Percentiles rank a stretch among this genome's conserved stretches.
phyloP scores from a whole-genome alignment of 2,888 invertebrate genomes.

The Calameuta filiformis region DNA sequence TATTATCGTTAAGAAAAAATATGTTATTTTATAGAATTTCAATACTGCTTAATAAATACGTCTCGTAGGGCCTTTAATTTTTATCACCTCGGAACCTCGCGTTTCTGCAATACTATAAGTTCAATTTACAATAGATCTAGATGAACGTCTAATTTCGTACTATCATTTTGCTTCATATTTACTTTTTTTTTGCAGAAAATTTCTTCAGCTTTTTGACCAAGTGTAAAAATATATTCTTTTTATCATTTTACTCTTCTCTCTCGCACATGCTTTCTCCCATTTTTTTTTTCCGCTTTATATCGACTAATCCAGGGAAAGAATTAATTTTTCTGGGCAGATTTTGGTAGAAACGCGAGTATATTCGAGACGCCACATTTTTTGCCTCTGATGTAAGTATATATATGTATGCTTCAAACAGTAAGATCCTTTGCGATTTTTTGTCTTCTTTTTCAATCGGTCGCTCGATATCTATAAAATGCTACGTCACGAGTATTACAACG shows the following conservation, averaged over 20 bases:
- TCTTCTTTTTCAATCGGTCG: not conserved
- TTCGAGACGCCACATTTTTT: conserved; percentile 9
- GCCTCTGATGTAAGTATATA: not conserved
- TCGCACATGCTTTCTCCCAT: conserved; percentile 22
- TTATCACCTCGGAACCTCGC: conserved; percentile 32
- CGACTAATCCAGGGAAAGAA: conserved; percentile 28
- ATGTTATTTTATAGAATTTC: not conserved
- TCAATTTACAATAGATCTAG: conserved; percentile 32
- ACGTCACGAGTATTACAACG: not conserved
- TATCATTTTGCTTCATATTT: conserved; percentile 29
- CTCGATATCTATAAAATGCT: not conserved
- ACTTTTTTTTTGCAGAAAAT: conserved; percentile 25
- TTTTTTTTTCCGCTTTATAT: conserved; percentile 25
- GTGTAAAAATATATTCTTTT: conserved; percentile 53
- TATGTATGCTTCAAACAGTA: not conserved
- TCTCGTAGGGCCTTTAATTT: not conserved
- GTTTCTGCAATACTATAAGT: conserved; percentile 38
- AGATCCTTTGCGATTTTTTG: not conserved
- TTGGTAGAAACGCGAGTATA: conserved; percentile 41
- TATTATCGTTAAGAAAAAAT: not conserved
- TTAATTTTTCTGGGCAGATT: conserved; percentile 29
- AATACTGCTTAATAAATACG: not conserved
- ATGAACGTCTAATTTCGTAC: conserved; percentile 27
- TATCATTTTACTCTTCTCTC: conserved; percentile 30
- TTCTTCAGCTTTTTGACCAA: conserved; percentile 40